phyloP scores from a whole-genome alignment of 2,888 invertebrate genomes.

The Elysia crispata region DNA sequence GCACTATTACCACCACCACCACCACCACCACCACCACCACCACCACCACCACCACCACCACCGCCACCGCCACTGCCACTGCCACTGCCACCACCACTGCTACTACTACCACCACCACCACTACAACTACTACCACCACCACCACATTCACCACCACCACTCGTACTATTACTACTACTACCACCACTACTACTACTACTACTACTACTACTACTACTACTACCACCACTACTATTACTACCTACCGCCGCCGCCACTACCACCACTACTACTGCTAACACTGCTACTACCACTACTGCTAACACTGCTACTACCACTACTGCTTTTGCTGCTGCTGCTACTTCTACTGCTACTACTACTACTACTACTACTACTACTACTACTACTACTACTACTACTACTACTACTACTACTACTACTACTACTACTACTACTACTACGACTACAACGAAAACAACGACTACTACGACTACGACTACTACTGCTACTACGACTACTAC shows the following conservation, averaged over 20 bases:
- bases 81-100: constrained; percentile 39
- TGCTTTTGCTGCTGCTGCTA: too few species aligned
- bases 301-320: too few species aligned
- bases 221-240: constrained; percentile 13
- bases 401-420: constrained; percentile 40
- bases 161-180: constrained; percentile 34
- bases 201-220: constrained; percentile 37
- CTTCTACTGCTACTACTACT: constrained; percentile 24
- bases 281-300: constrained; percentile 12
- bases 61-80: constrained; percentile 20
- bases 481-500: too few species aligned
- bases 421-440: constrained; percentile 42
- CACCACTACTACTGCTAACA: constrained; percentile 20
- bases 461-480: too few species aligned
- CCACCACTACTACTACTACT: constrained; percentile 31
- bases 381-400: constrained; percentile 15
- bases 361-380: constrained; percentile 7
- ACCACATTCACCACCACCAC: too few species aligned
- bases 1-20: background rate
- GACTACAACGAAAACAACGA: too few species aligned
- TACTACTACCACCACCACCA: constrained; percentile 42
- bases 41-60: background rate
- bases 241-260: too few species aligned
- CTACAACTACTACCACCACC: background rate
- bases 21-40: background rate